Percentiles rank a stretch among this genome's conserved stretches.
Evolutionary conservation across 2,113 vertebrate genomes (phyloP).

Genomic region (Potamarius usumacintae): DNA sequence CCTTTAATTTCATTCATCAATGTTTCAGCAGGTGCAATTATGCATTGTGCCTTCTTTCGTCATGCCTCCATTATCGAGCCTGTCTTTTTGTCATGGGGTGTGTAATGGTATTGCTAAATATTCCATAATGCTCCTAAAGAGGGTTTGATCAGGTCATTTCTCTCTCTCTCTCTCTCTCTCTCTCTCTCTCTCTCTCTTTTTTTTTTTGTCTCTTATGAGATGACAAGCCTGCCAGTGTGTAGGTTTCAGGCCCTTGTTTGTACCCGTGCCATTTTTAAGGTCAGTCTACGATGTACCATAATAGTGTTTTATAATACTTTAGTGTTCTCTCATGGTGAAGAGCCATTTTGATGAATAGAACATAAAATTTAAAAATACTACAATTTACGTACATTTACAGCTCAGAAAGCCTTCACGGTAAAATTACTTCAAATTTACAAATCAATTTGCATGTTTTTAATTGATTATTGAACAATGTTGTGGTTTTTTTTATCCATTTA

Average conservation of each 20-base stretch:
- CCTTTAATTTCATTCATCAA: constrained; percentile 79
- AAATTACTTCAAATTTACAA: not conserved
- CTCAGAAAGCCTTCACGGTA: not conserved
- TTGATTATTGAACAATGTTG: not conserved
- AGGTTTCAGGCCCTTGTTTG: not conserved
- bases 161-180: not conserved
- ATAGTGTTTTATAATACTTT: not conserved
- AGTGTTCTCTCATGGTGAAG: not conserved
- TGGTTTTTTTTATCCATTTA: not conserved
- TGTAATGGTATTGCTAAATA: constrained; percentile 73
- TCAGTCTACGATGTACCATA: not conserved
- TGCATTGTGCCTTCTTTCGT: constrained; percentile 69
- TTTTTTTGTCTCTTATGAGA: no score
- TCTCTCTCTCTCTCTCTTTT: not conserved
- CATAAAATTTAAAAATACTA: not conserved
- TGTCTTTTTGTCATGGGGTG: constrained; percentile 64
- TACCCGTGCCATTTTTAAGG: not conserved
- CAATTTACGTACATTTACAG: not conserved
- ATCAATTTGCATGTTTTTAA: no score
- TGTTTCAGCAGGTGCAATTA: constrained; percentile 77
- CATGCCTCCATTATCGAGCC: constrained; percentile 66
- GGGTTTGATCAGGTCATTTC: not conserved
- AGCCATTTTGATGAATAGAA: not conserved
- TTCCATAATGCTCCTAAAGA: constrained; percentile 60
- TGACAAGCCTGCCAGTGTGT: not conserved